Percentiles rank a stretch among this genome's conserved stretches.
phyloP scores from a whole-genome alignment of 2,113 vertebrate genomes.

The Recurvirostra avosetta region DNA sequence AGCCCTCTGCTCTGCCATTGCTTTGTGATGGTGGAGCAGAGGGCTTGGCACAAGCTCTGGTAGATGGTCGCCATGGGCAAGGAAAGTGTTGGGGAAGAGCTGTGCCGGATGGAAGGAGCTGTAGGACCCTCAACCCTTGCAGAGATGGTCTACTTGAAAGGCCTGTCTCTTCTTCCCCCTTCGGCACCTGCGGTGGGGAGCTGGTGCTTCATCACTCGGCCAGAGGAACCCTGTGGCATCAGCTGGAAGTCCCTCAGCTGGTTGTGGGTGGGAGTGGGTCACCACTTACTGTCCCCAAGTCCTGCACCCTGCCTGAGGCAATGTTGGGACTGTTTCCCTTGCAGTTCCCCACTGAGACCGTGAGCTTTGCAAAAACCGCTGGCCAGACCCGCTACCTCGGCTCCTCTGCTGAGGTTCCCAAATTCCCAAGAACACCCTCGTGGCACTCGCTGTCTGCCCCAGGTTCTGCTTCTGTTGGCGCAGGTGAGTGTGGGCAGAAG shows the following conservation, averaged over 20 bases:
- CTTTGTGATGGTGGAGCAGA: rapidly evolving
- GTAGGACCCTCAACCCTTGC: no score
- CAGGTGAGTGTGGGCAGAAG: not conserved
- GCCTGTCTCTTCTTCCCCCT: not conserved
- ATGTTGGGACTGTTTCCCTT: not conserved
- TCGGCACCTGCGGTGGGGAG: not conserved
- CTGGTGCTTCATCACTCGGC: no score
- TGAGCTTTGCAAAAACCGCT: not conserved
- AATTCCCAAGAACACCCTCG: rapidly evolving
- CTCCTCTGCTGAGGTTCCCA: not conserved
- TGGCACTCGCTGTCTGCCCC: not conserved
- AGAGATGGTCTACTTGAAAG: rapidly evolving
- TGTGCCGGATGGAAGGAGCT: not conserved
- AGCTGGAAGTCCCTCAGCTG: no score
- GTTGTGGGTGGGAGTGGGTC: no score
- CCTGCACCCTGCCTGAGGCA: no score
- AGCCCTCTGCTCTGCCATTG: not conserved
- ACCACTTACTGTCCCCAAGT: no score
- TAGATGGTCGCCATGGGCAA: not conserved
- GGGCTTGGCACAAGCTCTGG: not conserved
- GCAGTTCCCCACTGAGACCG: rapidly evolving
- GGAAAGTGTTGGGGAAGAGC: no score
- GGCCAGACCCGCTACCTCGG: no score
- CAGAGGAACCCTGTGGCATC: no score
- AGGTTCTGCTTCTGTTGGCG: not conserved